Evolutionary conservation across 2,888 invertebrate species (phyloP), one percentile per base, ranked within the genome.

Genomic region (Eristalinus sepulchralis): DNA sequence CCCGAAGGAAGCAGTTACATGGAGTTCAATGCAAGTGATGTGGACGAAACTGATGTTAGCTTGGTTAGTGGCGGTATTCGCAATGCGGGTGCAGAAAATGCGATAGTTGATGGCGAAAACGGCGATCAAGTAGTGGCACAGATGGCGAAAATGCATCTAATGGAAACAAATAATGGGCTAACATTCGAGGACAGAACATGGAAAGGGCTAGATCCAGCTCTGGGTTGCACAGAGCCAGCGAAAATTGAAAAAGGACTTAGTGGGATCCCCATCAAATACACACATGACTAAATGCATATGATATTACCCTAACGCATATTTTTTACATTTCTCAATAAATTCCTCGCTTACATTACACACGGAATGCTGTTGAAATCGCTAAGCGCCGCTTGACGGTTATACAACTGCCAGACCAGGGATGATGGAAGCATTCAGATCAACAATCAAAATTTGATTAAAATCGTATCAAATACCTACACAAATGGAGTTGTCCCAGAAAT

Each of bases 151-250:
- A 90, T 90, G 91, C 90, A 89, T 66, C 72, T 91, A 88, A 93
- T 89, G 91, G 92, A 91, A 0, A 89, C 89, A 1, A 90, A 89
- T 66, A 90, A 90, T 3, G 91, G 91, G 0, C 83, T 90, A 1
- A 89, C 90, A 0, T 92, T 92, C 59, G 94, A 94, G 87, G 94
- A 94, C 91, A 90, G 97, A 89, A 95, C 95, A 2, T 98, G 98
- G 98, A 95, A 95, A 90, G 98, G 98, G 0, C 93, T 98, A 71
- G 96, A 98, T 90, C 97, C 96, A 89, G 95, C 95, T 86, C 92
- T 97, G 55, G 97, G 97, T 0, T 94, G 96, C 90, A 95, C 95
- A 0, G 95, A 95, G 68, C 95, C 96, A 0, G 94, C 94, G 81
- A 92, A 94, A 81, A 95, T 96, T 6, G 94, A 94, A 88, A 94